Evolutionary conservation across 2,113 vertebrate genomes (phyloP).

Genomic region (Alethe diademata): DNA sequence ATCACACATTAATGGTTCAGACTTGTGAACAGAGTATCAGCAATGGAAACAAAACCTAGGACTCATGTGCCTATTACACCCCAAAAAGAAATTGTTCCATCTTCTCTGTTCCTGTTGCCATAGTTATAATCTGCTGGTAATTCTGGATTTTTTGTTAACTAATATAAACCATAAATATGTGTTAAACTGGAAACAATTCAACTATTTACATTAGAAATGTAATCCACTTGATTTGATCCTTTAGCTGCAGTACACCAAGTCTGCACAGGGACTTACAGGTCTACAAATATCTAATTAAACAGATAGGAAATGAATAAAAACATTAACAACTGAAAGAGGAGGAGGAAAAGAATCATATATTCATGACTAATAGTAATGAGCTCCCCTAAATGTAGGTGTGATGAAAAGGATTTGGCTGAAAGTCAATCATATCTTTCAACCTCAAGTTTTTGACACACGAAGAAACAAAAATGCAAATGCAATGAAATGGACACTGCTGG

Average conservation of each 20-base stretch:
- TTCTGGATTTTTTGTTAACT: not conserved
- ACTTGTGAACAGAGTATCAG: not conserved
- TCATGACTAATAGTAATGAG: not conserved
- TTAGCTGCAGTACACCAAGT: not conserved
- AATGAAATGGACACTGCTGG: not conserved
- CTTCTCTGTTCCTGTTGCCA: not conserved
- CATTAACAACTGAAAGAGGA: not conserved
- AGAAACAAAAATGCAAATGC: not conserved
- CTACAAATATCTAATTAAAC: not conserved
- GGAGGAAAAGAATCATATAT: not conserved
- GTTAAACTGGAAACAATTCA: not conserved
- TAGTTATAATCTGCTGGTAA: not conserved
- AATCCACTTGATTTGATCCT: not conserved
- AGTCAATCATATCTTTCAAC: not conserved
- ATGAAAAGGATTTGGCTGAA: not conserved
- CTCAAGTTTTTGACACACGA: not conserved
- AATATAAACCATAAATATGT: not conserved
- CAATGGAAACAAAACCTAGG: not conserved
- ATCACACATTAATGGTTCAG: not conserved
- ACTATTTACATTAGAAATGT: not conserved
- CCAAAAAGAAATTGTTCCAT: not conserved
- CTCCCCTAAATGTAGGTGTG: not conserved
- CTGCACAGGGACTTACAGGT: not conserved
- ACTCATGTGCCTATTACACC: not conserved
- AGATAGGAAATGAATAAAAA: not conserved